Conservation (phyloP, 2,888 invertebrate species). For the Lycocerus yunnanus region DNA sequence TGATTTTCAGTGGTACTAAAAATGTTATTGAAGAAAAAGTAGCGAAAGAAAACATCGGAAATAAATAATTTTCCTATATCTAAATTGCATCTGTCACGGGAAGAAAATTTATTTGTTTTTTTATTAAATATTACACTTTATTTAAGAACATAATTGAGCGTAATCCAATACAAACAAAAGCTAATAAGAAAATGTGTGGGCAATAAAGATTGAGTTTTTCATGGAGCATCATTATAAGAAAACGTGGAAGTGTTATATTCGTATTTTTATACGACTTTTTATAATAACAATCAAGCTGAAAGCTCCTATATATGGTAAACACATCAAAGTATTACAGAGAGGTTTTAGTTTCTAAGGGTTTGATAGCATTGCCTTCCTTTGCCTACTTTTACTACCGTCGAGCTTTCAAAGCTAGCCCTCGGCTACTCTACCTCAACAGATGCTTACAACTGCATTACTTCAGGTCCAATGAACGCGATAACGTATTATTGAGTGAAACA, state of each 20-base stretch:
- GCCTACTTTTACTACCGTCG: conserved; percentile 26
- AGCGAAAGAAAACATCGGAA: background rate
- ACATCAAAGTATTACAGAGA: conserved; percentile 42
- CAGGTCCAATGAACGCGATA: conserved; percentile 55
- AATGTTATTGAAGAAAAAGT: background rate
- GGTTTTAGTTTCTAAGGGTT: conserved; percentile 17
- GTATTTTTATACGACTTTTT: conserved; percentile 33
- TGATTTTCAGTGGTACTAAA: background rate
- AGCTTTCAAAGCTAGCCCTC: conserved; percentile 29
- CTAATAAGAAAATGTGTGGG: conserved; percentile 25
- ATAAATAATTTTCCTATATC: background rate
- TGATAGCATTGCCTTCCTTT: conserved; percentile 24
- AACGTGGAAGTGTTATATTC: conserved; percentile 26
- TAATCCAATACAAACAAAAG: conserved; percentile 21
- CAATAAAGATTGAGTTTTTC: conserved; percentile 23
- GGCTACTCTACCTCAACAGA: conserved; percentile 47
- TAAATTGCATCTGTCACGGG: background rate
- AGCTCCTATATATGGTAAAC: conserved; percentile 39
- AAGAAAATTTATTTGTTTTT: background rate
- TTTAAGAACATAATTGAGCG: conserved; percentile 9
- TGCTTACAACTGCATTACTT: conserved; percentile 55
- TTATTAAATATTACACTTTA: conserved; percentile 1
- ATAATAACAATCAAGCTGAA: conserved; percentile 37
- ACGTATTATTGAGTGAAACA: conserved; percentile 56
- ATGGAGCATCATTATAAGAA: conserved; percentile 17